Conservation (phyloP, 2,888 invertebrate species). For the Acholoe squamosa region DNA sequence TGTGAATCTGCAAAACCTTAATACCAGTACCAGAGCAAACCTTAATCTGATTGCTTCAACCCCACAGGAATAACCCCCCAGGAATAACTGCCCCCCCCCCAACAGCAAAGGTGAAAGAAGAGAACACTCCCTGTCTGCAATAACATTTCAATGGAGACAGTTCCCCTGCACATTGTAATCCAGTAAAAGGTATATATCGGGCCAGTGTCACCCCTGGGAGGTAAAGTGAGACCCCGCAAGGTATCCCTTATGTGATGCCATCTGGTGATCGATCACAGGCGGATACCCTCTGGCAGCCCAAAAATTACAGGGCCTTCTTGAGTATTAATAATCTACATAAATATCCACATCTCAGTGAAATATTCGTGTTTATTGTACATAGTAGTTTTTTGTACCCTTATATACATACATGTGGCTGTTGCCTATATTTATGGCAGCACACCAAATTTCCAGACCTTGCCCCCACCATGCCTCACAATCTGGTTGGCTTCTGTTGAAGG, state of each 20-base stretch:
- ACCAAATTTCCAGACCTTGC: not conserved
- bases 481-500: too few species aligned
- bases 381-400: not conserved
- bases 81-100: too few species aligned
- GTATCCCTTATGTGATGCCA: slow-evolving; percentile 13
- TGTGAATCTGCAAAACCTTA: too few species aligned
- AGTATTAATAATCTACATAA: slow-evolving; percentile 17
- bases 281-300: not conserved
- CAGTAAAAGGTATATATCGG: slow-evolving; percentile 28
- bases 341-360: slow-evolving; percentile 9
- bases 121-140: too few species aligned
- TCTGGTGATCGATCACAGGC: slow-evolving; percentile 9
- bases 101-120: too few species aligned
- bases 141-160: not conserved
- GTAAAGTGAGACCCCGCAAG: slow-evolving; percentile 6
- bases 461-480: not conserved
- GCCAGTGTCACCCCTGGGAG: not conserved
- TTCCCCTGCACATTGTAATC: not conserved
- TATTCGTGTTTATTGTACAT: slow-evolving; percentile 41
- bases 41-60: too few species aligned
- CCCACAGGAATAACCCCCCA: too few species aligned
- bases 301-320: not conserved
- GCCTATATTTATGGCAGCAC: not conserved
- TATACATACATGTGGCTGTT: not conserved
- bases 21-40: too few species aligned